These are phyloP conservation scores for Coelopa frigida DNA, from an alignment of 1,140 invertebrate species.

Conservation along the genomic window DNA sequence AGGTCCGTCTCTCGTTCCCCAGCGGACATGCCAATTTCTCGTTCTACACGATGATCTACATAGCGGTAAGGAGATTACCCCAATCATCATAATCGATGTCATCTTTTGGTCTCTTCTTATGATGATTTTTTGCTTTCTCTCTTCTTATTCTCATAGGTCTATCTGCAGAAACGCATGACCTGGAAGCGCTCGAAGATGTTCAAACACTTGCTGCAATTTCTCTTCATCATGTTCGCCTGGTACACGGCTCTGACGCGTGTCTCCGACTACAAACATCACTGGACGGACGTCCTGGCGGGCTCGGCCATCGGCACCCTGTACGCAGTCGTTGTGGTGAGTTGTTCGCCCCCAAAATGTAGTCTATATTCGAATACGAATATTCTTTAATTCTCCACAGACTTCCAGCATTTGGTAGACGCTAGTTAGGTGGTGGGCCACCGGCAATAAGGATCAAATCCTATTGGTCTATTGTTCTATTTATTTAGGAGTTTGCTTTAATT, in stretches of 20 bases:
- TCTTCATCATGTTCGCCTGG: conserved; percentile 66
- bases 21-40: conserved; percentile 76
- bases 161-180: conserved; percentile 68
- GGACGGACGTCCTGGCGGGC: conserved; percentile 57
- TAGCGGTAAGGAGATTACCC: conserved; percentile 69
- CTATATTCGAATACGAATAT: neutral
- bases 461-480: too few species aligned
- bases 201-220: conserved; percentile 65
- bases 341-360: neutral
- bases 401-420: conserved; percentile 18
- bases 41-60: conserved; percentile 70
- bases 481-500: too few species aligned
- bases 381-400: conserved; percentile 14
- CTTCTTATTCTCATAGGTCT: conserved; percentile 59
- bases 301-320: conserved; percentile 49
- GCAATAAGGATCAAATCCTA: too few species aligned
- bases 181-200: conserved; percentile 65
- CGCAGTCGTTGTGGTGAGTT: conserved; percentile 52
- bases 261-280: conserved; percentile 95
- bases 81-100: too few species aligned
- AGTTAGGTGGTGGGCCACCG: neutral
- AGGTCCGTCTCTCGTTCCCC: conserved; percentile 71
- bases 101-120: neutral
- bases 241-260: conserved; percentile 78
- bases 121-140: neutral